phyloP scores from a whole-genome alignment of 2,113 vertebrate genomes.

The Oryzias melastigma region DNA sequence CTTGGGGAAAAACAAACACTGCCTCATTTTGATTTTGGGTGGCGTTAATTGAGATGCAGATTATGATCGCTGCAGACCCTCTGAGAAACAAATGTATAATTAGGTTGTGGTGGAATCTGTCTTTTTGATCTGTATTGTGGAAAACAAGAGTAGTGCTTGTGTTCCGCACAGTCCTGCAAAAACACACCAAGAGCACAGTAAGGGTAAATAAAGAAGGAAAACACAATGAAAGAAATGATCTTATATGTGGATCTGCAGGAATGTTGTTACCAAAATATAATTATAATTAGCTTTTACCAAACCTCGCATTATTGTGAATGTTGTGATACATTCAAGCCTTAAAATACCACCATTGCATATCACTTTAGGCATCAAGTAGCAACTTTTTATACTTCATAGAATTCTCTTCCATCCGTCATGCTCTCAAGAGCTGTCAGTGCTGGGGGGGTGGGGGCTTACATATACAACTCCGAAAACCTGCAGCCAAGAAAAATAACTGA shows the following conservation, averaged over 20 bases:
- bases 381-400: conserved; percentile 31
- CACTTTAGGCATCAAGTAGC: conserved; percentile 8
- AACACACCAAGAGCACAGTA: background rate
- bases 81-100: conserved; percentile 26
- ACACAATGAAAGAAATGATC: too few species aligned
- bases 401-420: conserved; percentile 37
- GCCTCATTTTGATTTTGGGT: conserved; percentile 24
- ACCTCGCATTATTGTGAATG: too few species aligned
- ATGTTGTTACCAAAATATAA: too few species aligned
- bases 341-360: conserved; percentile 1
- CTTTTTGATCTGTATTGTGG: conserved; percentile 28
- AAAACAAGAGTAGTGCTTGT: conserved; percentile 17
- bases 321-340: background rate
- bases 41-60: conserved; percentile 23
- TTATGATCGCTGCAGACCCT: conserved; percentile 22
- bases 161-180: conserved; percentile 4
- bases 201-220: background rate
- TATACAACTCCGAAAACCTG: conserved; percentile 21
- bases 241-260: too few species aligned
- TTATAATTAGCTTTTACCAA: too few species aligned
- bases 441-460: conserved; percentile 17
- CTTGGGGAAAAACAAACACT: conserved; percentile 17
- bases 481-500: conserved; percentile 34
- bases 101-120: conserved; percentile 27
- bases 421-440: conserved; percentile 33